Evolutionary conservation across 1,140 invertebrate species (phyloP), one percentile per base, ranked within the genome.

Genomic region (Pararge aegeria): DNA sequence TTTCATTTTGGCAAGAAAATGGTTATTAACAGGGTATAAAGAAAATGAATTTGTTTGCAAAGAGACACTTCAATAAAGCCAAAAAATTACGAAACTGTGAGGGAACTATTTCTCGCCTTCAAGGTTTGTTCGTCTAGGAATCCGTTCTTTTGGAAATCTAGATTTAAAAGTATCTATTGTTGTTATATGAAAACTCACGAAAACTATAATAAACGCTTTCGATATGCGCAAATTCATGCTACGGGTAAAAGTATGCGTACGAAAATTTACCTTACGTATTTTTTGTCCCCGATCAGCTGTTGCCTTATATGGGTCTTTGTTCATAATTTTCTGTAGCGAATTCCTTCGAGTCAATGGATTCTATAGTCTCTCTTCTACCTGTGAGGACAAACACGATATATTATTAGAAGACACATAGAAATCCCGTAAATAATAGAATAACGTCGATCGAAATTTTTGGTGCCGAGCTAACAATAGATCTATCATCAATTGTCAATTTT

Each of bases 201-300:
- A n/a, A n/a, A n/a, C n/a, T n/a, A n/a, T n/a, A n/a, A n/a, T n/a
- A n/a, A n/a, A n/a, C n/a, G n/a, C n/a, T n/a, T n/a, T n/a, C n/a
- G n/a, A n/a, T n/a, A n/a, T n/a, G n/a, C n/a, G n/a, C n/a, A n/a
- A n/a, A n/a, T n/a, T n/a, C n/a, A n/a, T n/a, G n/a, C n/a, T n/a
- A n/a, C n/a, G 24, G 2, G 24, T 7, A 30, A 59, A 61, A 50
- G 50, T 40, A 51, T 60, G 55, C 51, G 24, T 42, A 21, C 12
- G 30, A 34, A 58, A 55, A 54, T 53, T 54, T 52, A 49, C 19
- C 29, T 50, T 42, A 16, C 49, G 15, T 49, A 29, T 55, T 65
- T 66, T 70, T 70, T 74, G 50, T 40, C 30, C 12, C 15, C 65
- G 51, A 77, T 73, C 73, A 77, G 74, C 69, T 80, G 69, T 68